phyloP scores from a whole-genome alignment of 2,888 invertebrate species.

The Ichneumon xanthorius region DNA sequence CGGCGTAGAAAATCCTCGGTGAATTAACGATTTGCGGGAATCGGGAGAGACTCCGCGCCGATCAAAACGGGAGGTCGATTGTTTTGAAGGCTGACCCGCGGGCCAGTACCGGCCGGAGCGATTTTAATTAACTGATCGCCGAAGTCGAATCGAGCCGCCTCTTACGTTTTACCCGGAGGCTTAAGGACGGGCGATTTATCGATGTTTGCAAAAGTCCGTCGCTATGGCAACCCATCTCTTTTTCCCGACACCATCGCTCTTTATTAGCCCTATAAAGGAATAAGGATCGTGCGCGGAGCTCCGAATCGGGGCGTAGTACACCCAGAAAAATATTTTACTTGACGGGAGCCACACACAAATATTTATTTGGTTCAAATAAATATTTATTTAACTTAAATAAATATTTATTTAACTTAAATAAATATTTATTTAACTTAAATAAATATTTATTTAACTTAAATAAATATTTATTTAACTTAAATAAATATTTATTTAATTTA shows the following conservation, averaged over 20 bases:
- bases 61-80: constrained; percentile 34
- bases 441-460: too few species aligned
- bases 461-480: too few species aligned
- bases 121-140: too few species aligned
- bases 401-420: too few species aligned
- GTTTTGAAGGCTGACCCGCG: background rate
- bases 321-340: too few species aligned
- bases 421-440: too few species aligned
- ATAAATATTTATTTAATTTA: too few species aligned
- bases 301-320: constrained; percentile 33
- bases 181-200: constrained; percentile 63
- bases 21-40: constrained; percentile 29
- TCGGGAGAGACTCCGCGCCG: constrained; percentile 1
- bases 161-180: constrained; percentile 39
- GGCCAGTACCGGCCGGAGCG: too few species aligned
- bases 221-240: background rate
- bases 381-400: too few species aligned
- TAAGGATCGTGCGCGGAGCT: constrained; percentile 45
- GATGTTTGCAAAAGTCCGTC: constrained; percentile 54
- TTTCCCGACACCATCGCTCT: background rate
- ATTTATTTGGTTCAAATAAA: too few species aligned
- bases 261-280: constrained; percentile 31
- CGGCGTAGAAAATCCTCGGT: background rate
- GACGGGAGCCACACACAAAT: too few species aligned
- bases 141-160: too few species aligned